Conservation (phyloP, 2,888 invertebrate genomes). For the Troides aeacus region DNA sequence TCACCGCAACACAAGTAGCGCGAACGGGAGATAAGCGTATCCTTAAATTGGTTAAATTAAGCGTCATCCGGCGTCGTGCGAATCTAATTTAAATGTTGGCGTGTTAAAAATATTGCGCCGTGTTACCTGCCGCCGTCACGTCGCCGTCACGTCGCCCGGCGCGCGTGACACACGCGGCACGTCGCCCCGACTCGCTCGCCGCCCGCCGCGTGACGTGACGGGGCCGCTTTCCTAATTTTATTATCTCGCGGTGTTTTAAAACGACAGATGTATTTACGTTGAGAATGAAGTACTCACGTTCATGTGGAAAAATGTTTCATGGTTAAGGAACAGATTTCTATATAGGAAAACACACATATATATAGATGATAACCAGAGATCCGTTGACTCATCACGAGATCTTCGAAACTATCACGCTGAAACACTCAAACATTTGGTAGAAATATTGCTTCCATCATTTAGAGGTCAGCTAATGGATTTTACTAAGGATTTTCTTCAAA, state of each 20-base stretch:
- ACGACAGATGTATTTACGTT: neutral
- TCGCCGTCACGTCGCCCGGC: constrained; percentile 34
- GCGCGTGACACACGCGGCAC: constrained; percentile 32
- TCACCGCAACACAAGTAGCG: constrained; percentile 38
- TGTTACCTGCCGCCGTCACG: constrained; percentile 61
- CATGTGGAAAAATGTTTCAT: no score
- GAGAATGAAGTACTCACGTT: no score
- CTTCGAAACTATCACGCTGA: no score
- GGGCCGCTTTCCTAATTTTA: constrained; percentile 32
- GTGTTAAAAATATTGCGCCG: constrained; percentile 67
- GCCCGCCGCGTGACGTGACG: constrained; percentile 33
- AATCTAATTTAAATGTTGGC: constrained; percentile 75
- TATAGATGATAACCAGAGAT: no score
- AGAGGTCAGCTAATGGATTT: no score
- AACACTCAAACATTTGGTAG: no score
- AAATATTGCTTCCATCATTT: no score
- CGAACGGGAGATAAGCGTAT: constrained; percentile 63
- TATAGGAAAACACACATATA: no score
- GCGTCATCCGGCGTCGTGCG: constrained; percentile 46
- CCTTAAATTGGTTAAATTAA: constrained; percentile 70
- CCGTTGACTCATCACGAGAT: no score
- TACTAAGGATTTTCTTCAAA: no score
- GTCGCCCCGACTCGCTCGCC: constrained; percentile 31
- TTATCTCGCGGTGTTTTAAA: constrained; percentile 13
- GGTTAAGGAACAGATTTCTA: no score